phyloP scores from a whole-genome alignment of 2,113 vertebrate genomes.

The Chamaea fasciata region DNA sequence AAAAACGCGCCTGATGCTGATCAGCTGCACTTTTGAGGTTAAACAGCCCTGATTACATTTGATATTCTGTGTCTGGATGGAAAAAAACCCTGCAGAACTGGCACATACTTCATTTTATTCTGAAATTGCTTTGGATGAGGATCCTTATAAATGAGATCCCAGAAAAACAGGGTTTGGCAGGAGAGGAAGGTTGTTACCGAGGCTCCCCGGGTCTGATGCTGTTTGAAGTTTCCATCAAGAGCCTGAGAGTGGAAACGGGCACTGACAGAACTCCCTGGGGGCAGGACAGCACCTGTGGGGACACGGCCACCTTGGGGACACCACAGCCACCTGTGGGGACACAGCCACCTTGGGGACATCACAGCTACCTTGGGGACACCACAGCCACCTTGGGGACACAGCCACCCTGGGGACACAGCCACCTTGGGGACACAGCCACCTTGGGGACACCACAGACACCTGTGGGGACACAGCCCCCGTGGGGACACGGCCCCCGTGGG shows the following conservation, averaged over 20 bases:
- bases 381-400: background rate
- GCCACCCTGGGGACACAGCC: no score
- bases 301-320: background rate
- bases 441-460: no score
- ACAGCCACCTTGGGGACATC: no score
- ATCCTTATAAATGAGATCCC: background rate
- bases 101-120: background rate
- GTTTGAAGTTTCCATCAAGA: background rate
- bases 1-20: background rate
- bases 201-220: rapidly evolving
- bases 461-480: no score
- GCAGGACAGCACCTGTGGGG: rapidly evolving
- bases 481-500: background rate
- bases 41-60: conserved; percentile 26
- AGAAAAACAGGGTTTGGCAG: background rate
- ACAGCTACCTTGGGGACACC: background rate
- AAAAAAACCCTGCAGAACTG: background rate
- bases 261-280: rapidly evolving
- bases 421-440: no score
- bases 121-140: background rate
- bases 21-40: background rate
- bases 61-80: background rate
- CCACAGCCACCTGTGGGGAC: background rate
- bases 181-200: background rate
- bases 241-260: rapidly evolving